Evolutionary conservation across 2,797 vertebrate genomes (phyloP).

Genomic region (Poecilia picta): DNA sequence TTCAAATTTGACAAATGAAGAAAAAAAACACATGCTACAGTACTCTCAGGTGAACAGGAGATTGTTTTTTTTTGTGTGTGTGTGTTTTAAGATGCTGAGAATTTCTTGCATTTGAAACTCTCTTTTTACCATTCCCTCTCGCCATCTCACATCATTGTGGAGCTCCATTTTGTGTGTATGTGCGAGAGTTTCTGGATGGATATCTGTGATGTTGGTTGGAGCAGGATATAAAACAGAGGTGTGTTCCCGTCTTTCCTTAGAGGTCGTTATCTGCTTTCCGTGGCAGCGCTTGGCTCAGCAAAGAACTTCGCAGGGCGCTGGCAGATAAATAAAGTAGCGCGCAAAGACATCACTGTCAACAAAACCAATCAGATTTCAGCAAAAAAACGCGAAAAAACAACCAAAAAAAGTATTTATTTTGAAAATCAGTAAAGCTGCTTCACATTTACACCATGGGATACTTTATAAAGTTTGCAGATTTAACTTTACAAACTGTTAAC

Average conservation of each 20-base stretch:
- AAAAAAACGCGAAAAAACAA: slow-evolving; percentile 70
- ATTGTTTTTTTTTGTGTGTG: slow-evolving; percentile 4
- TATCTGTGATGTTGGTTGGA: slow-evolving; percentile 40
- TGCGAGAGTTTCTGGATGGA: slow-evolving; percentile 6
- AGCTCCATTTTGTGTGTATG: slow-evolving; percentile 1
- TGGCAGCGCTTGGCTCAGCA: slow-evolving; percentile 49
- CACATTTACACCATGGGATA: slow-evolving; percentile 50
- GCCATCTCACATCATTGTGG: slow-evolving; percentile 16
- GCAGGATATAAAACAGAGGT: slow-evolving; percentile 64
- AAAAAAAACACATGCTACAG: slow-evolving; percentile 6
- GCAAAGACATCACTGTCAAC: slow-evolving; percentile 16
- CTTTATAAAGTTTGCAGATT: slow-evolving; percentile 44
- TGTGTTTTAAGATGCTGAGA: slow-evolving; percentile 42
- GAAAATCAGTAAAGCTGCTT: slow-evolving; percentile 51
- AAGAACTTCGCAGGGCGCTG: slow-evolving; percentile 34
- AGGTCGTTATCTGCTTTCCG: slow-evolving; percentile 57
- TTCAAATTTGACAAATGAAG: slow-evolving; percentile 38
- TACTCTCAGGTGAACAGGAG: slow-evolving; percentile 19
- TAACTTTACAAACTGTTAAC: slow-evolving; percentile 49
- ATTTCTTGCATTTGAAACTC: slow-evolving; percentile 23
- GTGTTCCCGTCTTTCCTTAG: slow-evolving; percentile 54
- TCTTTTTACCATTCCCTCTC: slow-evolving; percentile 36
- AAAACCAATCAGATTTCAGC: slow-evolving; percentile 26
- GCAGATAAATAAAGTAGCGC: slow-evolving; percentile 23
- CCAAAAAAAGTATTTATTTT: slow-evolving; percentile 68